Evolutionary conservation across 2,113 vertebrate species (phyloP).

Genomic region (Aythya baeri): DNA sequence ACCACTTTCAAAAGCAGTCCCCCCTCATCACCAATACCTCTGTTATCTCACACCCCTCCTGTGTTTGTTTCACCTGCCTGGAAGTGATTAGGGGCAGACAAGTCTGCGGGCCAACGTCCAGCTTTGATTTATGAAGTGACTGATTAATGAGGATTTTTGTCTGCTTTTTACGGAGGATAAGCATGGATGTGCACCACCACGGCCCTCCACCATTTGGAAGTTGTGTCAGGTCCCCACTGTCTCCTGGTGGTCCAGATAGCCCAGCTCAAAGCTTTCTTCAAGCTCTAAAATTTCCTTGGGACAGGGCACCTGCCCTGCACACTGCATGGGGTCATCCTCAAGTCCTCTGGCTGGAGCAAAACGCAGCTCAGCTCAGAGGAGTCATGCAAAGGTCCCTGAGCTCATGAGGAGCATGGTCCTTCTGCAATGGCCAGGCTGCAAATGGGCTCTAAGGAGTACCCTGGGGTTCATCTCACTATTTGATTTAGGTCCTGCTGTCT

Average conservation of each 20-base stretch:
- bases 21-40: not conserved
- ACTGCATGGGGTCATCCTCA: not conserved
- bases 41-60: not conserved
- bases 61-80: not conserved
- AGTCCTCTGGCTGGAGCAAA: not conserved
- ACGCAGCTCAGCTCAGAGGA: not conserved
- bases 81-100: not conserved
- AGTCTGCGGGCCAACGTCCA: not conserved
- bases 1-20: not conserved
- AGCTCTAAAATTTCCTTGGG: not conserved
- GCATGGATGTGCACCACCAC: not conserved
- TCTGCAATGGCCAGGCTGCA: not conserved
- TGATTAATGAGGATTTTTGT: not conserved
- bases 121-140: not conserved
- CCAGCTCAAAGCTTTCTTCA: not conserved
- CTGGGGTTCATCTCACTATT: not conserved
- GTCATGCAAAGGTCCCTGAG: not conserved
- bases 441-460: not conserved
- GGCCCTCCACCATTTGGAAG: not conserved
- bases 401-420: not conserved
- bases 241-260: not conserved
- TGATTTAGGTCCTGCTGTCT: not conserved
- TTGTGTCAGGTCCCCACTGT: not conserved
- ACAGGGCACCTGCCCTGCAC: not conserved
- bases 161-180: not conserved